Evolutionary conservation across 2,888 invertebrate species (phyloP), one percentile per base, ranked within the genome.

Genomic region (Zhuqinia jingwanae): DNA sequence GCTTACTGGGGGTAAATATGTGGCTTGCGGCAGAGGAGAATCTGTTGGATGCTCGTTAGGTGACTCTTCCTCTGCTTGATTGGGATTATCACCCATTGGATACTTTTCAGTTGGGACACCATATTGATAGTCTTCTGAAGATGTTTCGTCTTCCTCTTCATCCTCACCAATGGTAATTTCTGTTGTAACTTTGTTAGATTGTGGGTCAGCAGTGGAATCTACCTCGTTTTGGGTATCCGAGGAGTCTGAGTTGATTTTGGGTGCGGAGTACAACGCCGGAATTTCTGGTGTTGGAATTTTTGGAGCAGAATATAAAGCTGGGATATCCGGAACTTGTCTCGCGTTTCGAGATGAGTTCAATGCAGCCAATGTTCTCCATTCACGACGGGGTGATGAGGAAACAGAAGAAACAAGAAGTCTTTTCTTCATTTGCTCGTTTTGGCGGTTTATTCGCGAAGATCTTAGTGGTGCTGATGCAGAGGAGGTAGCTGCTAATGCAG

Each of bases 101-200:
- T 81, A 75, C 58, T 73, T 82, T 45, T 77, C 86, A 1, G 86
- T 86, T 11, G 80, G 83, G 13, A 58, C 56, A 2, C 79, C 87
- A 8, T 80, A 87, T 36, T 85, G 88, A 70, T 80, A 82, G 36
- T 89, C 89, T 78, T 89, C 90, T 0, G 89, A 89, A 30, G 88
- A 87, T 2, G 79, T 86, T 77, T 88, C 88, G 10, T 89, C 89
- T 30, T 77, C 56, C 27, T 56, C 50, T 0, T 80, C 76, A 1
- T 76, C 84, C 8, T 85, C 87, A 20, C 77, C 77, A n/a, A 85
- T 84, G n/a, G 75, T 76, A 15, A 84, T 58, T 30, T 88, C 88
- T 0, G 89, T 89, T 0, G 88, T 88, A 1, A 60, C 79, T 56
- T 76, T 42, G 1, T 56, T 36, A 36, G 36, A 73, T 47, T 76